Percentiles rank a stretch among this genome's conserved stretches.
Evolutionary conservation across 2,888 invertebrate species (phyloP).

Genomic region (Odontothrips loti): DNA sequence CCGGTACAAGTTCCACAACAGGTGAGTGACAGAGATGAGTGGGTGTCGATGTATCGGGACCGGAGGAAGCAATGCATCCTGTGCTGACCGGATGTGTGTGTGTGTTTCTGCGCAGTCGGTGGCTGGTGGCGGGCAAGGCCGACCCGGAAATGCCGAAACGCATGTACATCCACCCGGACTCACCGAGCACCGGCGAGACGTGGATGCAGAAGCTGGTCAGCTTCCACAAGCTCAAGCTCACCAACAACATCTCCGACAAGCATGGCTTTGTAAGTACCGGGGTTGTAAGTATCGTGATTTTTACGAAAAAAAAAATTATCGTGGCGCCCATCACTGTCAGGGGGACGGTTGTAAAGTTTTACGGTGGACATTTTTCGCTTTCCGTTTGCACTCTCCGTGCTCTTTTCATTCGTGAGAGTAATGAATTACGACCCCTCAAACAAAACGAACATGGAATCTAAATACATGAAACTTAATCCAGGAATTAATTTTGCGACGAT

Average conservation of each 20-base stretch:
- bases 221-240: conserved; percentile 98
- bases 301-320: conserved; percentile 29
- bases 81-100: background rate
- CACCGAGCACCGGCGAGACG: conserved; percentile 93
- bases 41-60: background rate
- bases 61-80: conserved; percentile 12
- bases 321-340: background rate
- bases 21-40: conserved; percentile 51
- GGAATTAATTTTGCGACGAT: background rate
- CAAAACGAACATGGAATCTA: too few species aligned
- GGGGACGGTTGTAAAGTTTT: conserved; percentile 16
- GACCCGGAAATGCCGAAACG: conserved; percentile 99
- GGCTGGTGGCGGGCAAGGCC: conserved; percentile 98
- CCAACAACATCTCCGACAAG: conserved; percentile 99
- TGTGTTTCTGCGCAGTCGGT: conserved; percentile 61
- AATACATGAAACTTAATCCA: background rate
- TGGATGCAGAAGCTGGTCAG: conserved; percentile 99
- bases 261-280: conserved; percentile 98
- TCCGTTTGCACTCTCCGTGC: background rate
- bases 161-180: conserved; percentile 99
- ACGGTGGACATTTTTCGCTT: background rate
- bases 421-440: too few species aligned
- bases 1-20: conserved; percentile 96
- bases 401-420: background rate
- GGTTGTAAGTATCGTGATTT: conserved; percentile 33